phyloP scores from a whole-genome alignment of 2,113 vertebrate genomes.

The Phodopus roborovskii region DNA sequence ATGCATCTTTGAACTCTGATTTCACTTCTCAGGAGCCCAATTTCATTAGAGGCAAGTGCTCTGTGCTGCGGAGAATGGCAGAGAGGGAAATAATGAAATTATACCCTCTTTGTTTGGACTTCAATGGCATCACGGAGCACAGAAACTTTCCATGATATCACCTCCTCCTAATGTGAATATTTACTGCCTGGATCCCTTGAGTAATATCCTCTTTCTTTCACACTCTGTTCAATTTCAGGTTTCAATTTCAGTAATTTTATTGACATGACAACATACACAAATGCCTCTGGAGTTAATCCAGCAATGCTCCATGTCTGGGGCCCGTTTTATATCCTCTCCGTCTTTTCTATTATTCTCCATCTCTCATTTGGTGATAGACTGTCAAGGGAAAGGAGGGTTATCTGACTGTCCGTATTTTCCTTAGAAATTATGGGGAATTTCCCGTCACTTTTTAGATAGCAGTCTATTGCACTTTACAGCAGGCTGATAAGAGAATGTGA shows the following conservation, averaged over 20 bases:
- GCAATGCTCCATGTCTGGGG: conserved; percentile 49
- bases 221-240: conserved; percentile 82
- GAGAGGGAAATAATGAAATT: conserved; percentile 70
- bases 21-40: conserved; percentile 73
- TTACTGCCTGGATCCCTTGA: conserved; percentile 74
- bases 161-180: conserved; percentile 75
- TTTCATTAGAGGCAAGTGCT: conserved; percentile 71
- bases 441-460: conserved; percentile 56
- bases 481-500: conserved; percentile 52
- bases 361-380: conserved; percentile 73
- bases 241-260: conserved; percentile 84
- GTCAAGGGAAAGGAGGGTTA: conserved; percentile 63
- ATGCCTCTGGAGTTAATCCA: conserved; percentile 79
- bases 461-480: conserved; percentile 54
- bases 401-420: conserved; percentile 69
- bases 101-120: conserved; percentile 70
- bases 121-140: conserved; percentile 64
- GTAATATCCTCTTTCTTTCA: conserved; percentile 80
- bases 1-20: conserved; percentile 70
- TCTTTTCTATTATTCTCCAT: conserved; percentile 72
- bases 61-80: conserved; percentile 43
- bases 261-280: conserved; percentile 80
- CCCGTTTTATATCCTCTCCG: conserved; percentile 67
- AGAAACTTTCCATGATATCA: conserved; percentile 77
- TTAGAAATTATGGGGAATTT: conserved; percentile 66